Conservation (phyloP, 2,888 invertebrate species). For the Drosophila suboccidentalis region DNA sequence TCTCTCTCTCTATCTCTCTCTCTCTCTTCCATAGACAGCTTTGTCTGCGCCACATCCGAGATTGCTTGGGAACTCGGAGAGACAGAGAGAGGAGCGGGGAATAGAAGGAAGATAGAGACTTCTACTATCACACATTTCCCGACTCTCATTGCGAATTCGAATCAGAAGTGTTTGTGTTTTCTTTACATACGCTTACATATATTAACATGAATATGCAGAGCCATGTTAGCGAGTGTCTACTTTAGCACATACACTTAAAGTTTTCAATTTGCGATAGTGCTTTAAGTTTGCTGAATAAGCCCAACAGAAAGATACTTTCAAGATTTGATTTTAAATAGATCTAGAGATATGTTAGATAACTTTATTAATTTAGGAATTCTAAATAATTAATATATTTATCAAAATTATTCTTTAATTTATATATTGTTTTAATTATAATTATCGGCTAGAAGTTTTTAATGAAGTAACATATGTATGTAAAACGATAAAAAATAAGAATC, state of each 20-base stretch:
- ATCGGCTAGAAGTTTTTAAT: no score
- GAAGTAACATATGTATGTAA: no score
- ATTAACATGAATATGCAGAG: slow-evolving; percentile 32
- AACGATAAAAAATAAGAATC: no score
- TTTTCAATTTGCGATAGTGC: slow-evolving; percentile 7
- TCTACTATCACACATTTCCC: slow-evolving; percentile 31
- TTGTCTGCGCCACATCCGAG: slow-evolving; percentile 12
- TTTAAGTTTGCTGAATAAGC: not conserved
- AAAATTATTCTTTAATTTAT: no score
- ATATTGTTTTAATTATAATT: no score
- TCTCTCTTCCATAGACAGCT: slow-evolving; percentile 8
- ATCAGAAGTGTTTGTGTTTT: slow-evolving; percentile 3
- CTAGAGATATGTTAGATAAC: not conserved
- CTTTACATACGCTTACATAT: slow-evolving; percentile 17
- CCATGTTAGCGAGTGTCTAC: not conserved
- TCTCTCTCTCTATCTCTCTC: slow-evolving; percentile 11
- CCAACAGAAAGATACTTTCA: not conserved
- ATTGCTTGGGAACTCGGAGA: not conserved
- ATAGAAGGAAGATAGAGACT: not conserved
- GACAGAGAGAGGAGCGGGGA: no score
- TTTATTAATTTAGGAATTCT: not conserved
- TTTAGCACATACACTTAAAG: not conserved
- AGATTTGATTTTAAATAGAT: not conserved
- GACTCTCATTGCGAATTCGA: slow-evolving; percentile 57
- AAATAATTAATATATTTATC: no score